Base-by-base conservation (phyloP, 1,140 invertebrate species). In the Acyrthosiphon pisum region DNA sequence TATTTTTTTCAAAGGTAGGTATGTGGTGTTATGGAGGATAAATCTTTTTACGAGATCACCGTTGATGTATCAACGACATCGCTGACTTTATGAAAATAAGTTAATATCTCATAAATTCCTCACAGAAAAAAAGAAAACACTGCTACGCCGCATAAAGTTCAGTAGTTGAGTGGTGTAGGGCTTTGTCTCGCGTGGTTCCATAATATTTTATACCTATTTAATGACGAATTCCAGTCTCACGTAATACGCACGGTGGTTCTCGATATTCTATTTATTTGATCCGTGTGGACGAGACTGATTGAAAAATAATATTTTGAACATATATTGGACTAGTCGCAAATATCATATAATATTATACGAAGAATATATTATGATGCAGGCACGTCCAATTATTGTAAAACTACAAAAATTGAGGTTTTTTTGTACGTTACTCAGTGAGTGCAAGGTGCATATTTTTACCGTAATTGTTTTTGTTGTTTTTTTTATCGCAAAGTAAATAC, bases 31-130 rank as follows among this genome's bases (percentile, higher is more conserved):
- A 89, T 35, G 46, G 23, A 20, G 9, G n/a, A 37, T 89, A 35
- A 89, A 89, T 89, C 48, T 53, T 89, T 53, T 53, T 53, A 89
- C 48, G 20, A 53, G 87, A 53, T 53, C 48, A 37, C 18, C 35
- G 20, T 89, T 89, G 87, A 89, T 89, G 87, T 35, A 53, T 89
- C 8, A 53, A 89, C 35, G 46, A n/a, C 48, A 50, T 37, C 20
- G n/a, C n/a, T 22, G 48, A 53, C n/a, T 35, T 37, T 11, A 44
- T 23, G 48, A 89, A 89, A 53, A 89, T n/a, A 50, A 23, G 18
- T 89, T 89, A 30, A 89, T 53, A 53, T 89, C n/a, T 37, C 48
- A 89, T 53, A 35, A 89, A 35, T n/a, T 53, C 48, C 0, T 23
- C 26, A 53, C 50, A 89, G 7, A 3, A 89, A 89, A 89, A 60